Evolutionary conservation across 2,113 vertebrate genomes (phyloP), one percentile per base, ranked within the genome.

Genomic region (Lichenostomus cassidix): DNA sequence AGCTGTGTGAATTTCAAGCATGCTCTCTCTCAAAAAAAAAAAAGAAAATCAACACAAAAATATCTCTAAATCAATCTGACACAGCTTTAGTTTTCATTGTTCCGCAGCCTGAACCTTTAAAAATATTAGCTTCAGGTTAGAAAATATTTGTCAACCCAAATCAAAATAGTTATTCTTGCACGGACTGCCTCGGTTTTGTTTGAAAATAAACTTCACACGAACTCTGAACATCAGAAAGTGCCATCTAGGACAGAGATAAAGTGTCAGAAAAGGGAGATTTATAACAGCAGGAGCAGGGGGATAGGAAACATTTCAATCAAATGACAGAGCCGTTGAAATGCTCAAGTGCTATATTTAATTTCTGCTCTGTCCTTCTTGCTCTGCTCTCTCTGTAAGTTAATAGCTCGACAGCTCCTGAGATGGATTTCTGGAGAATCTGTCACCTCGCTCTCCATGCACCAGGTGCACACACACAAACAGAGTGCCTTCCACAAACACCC

Each of bases 121-220:
- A 93, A 94, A 83, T 35, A 96, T 16, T 64, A 55, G 74, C 85
- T 93, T 73, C 65, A 39, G 17, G 44, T 87, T 64, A 76, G 53
- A 91, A 96, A 95, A 95, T 94, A 94, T 93, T 95, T 95, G 82
- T 90, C 82, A 89, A 83, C 27, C 27, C 49, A 22, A 82, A 85
- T 70, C 39, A 64, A 96, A 95, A 89, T 23, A 94, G 27, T 47
- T 92, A 19, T 23, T 56, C 49, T 85, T 78, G 56, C 63, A 46
- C 1, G 20, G 49, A 21, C n/a, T 83, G 70, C 70, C 71, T 85
- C 11, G 6, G 84, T 62, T 96, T 71, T 94, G 70, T 90, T 94
- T 90, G 44, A 85, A 95, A 93, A 93, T 60, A 92, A 94, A 73
- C 70, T 78, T 90, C 78, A 46, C n/a, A 56, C 28, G 70, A 71